These are phyloP conservation scores for Unio delphinus DNA, from an alignment of 2,888 invertebrate species.

Conservation along the genomic window DNA sequence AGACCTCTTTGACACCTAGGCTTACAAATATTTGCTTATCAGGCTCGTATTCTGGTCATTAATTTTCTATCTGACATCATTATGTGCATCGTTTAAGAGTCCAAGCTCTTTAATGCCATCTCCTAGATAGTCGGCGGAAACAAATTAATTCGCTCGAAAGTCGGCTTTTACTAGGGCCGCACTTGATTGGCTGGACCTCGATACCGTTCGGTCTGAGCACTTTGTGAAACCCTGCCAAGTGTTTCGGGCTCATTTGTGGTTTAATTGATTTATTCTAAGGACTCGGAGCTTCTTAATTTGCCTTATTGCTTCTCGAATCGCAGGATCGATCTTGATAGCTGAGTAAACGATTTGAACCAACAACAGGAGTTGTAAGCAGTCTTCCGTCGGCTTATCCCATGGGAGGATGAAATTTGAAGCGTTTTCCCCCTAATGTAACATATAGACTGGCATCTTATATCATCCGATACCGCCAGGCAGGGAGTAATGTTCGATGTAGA, in stretches of 20 bases:
- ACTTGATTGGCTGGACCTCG: not conserved
- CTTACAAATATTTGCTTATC: conserved; percentile 37
- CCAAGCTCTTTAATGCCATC: not conserved
- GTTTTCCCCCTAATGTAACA: no score
- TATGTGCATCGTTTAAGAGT: conserved; percentile 1
- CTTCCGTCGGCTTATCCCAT: no score
- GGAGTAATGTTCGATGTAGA: no score
- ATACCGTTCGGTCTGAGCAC: no score
- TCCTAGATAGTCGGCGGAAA: conserved; percentile 4
- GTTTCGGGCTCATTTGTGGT: conserved; percentile 33
- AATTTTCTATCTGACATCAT: conserved; percentile 20
- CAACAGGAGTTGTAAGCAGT: no score
- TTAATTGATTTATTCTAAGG: conserved; percentile 41
- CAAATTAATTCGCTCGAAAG: conserved; percentile 1
- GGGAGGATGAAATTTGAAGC: no score
- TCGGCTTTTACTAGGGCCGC: conserved; percentile 1
- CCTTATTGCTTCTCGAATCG: conserved; percentile 33
- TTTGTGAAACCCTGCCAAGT: not conserved
- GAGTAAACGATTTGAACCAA: conserved; percentile 7
- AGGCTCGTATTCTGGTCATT: conserved; percentile 17
- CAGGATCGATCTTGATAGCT: conserved; percentile 30
- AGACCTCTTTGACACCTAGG: conserved; percentile 30
- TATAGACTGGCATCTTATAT: no score
- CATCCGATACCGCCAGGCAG: no score
- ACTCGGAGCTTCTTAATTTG: conserved; percentile 36